Evolutionary conservation across 2,797 vertebrate species (phyloP).

Genomic region (Acanthis flammea): DNA sequence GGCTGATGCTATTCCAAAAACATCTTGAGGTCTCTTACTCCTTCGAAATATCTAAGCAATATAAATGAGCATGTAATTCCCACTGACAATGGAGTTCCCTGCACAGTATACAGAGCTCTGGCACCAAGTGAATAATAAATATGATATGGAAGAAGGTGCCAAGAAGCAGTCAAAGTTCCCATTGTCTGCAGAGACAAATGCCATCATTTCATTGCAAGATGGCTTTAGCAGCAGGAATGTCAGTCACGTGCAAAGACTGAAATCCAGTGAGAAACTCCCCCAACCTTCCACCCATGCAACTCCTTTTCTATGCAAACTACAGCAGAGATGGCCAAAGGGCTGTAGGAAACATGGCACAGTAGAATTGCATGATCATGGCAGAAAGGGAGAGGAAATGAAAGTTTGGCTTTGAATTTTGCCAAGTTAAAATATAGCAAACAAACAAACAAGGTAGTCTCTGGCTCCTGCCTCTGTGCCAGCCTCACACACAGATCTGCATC

Average conservation of each 20-base stretch:
- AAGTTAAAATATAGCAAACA: not conserved
- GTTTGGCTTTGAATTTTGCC: not conserved
- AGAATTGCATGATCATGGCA: not conserved
- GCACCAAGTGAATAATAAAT: slow-evolving; percentile 18
- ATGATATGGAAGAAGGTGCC: not conserved
- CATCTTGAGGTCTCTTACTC: not conserved
- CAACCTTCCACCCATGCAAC: not conserved
- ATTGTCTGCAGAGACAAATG: slow-evolving; percentile 25
- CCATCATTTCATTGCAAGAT: slow-evolving; percentile 9
- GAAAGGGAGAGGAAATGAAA: not conserved
- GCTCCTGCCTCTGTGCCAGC: not conserved
- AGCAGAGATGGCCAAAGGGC: not conserved
- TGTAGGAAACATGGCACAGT: not conserved
- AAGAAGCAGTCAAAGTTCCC: slow-evolving; percentile 38
- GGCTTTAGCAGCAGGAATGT: not conserved
- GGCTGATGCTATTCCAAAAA: not conserved
- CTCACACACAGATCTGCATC: not conserved
- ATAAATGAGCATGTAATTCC: slow-evolving; percentile 6
- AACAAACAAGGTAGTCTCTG: not conserved
- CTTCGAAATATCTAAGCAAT: not conserved
- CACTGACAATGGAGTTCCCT: not conserved
- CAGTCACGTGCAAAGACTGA: not conserved
- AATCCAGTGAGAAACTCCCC: not conserved
- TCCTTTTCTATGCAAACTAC: not conserved
- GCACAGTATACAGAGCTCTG: not conserved